phyloP scores from a whole-genome alignment of 2,113 vertebrate genomes.

The Labrus mixtus region DNA sequence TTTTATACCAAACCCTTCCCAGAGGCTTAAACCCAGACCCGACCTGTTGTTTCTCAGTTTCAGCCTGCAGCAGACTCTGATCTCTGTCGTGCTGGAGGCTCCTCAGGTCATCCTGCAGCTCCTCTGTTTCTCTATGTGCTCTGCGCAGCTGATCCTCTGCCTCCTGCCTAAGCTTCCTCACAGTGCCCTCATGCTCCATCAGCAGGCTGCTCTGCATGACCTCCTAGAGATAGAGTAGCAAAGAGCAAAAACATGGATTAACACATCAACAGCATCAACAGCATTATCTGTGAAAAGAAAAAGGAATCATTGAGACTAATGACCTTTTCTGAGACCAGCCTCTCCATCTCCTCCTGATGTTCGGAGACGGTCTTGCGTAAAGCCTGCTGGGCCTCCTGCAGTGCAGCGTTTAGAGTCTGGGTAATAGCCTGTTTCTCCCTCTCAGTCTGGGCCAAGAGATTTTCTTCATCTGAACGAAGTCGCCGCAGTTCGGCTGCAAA shows the following conservation, averaged over 20 bases:
- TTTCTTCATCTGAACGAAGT: slow-evolving; percentile 78
- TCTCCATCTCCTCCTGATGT: slow-evolving; percentile 87
- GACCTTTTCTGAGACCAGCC: slow-evolving; percentile 88
- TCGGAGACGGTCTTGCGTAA: slow-evolving; percentile 82
- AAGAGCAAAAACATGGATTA: neutral
- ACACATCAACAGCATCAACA: neutral
- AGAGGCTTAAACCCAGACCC: neutral
- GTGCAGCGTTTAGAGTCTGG: slow-evolving; percentile 78
- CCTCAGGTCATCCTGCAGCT: slow-evolving; percentile 83
- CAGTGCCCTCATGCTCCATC: slow-evolving; percentile 79
- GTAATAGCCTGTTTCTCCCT: slow-evolving; percentile 83
- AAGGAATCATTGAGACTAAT: slow-evolving; percentile 4
- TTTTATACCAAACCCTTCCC: too few species aligned
- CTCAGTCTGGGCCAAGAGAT: slow-evolving; percentile 74
- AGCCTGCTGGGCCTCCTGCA: slow-evolving; percentile 84
- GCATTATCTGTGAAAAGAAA: neutral
- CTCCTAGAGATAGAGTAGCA: slow-evolving; percentile 78
- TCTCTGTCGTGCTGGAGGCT: slow-evolving; percentile 86
- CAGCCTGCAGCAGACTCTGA: slow-evolving; percentile 88
- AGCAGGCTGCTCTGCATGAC: slow-evolving; percentile 83
- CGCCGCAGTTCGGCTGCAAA: slow-evolving; percentile 84
- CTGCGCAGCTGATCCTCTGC: slow-evolving; percentile 85
- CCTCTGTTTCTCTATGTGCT: slow-evolving; percentile 84
- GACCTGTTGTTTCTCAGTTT: slow-evolving; percentile 94
- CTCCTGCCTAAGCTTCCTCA: slow-evolving; percentile 82